Evolutionary conservation across 2,113 vertebrate species (phyloP).

Genomic region (Daphoenositta chrysoptera): DNA sequence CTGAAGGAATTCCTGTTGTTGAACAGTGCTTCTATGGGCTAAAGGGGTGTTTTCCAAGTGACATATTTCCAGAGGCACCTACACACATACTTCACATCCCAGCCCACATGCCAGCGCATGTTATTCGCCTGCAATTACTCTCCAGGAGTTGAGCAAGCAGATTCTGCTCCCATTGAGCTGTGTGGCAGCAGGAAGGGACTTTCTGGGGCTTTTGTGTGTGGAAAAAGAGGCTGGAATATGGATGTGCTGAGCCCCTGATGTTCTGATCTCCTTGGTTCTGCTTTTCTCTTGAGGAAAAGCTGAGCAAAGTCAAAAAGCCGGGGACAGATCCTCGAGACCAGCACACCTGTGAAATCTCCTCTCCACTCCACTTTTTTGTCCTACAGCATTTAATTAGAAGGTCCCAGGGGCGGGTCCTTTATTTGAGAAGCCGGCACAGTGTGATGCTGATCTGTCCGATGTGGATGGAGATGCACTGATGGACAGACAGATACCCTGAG

Average conservation of each 20-base stretch:
- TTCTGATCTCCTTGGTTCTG: not conserved
- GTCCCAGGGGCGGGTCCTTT: not conserved
- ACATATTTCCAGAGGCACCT: conserved; percentile 48
- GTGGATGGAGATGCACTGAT: fast-evolving
- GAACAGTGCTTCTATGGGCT: not conserved
- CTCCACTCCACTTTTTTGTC: not conserved
- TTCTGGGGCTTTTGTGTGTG: too few relatives aligned
- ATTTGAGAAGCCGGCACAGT: not conserved
- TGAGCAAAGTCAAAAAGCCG: not conserved
- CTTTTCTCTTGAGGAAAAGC: not conserved
- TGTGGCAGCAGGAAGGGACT: not conserved
- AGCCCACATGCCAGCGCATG: conserved; percentile 23
- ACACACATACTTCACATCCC: not conserved
- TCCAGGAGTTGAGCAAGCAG: not conserved
- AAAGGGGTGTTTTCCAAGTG: conserved; percentile 26
- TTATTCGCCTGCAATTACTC: not conserved
- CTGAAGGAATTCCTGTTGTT: conserved; percentile 23
- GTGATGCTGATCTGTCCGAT: not conserved
- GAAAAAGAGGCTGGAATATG: not conserved
- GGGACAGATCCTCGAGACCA: fast-evolving
- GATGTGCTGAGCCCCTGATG: not conserved
- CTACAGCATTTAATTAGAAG: not conserved
- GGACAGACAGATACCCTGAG: not conserved
- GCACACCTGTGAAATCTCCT: not conserved
- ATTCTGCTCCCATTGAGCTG: not conserved